Conservation (phyloP, 2,797 vertebrate species). For the Hyperoplus immaculatus region DNA sequence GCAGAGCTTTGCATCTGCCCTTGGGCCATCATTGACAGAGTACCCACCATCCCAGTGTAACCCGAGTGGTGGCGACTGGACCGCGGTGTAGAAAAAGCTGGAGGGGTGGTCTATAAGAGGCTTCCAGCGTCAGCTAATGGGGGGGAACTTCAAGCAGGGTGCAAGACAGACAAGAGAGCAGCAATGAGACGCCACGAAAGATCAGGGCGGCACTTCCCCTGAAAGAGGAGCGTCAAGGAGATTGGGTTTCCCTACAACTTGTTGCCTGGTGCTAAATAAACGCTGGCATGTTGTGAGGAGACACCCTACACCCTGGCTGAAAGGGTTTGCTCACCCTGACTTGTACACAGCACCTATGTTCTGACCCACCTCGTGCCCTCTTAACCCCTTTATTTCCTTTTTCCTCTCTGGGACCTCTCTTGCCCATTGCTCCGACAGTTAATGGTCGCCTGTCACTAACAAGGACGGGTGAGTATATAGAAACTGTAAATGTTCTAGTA, state of each 20-base stretch:
- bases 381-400: constrained; percentile 60
- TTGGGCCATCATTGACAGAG: constrained; percentile 68
- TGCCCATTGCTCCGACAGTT: constrained; percentile 23
- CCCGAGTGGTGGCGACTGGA: constrained; percentile 61
- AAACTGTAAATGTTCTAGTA: neutral
- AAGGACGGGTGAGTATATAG: constrained; percentile 21
- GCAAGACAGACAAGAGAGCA: constrained; percentile 68
- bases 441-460: constrained; percentile 41
- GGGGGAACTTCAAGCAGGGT: constrained; percentile 53
- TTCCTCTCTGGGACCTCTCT: constrained; percentile 25
- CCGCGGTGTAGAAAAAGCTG: constrained; percentile 32
- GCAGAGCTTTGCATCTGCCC: constrained; percentile 66
- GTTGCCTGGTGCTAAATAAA: constrained; percentile 86
- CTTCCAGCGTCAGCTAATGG: constrained; percentile 57
- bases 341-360: constrained; percentile 63
- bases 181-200: constrained; percentile 63
- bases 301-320: constrained; percentile 79
- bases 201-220: constrained; percentile 61
- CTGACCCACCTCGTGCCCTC: constrained; percentile 58
- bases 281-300: constrained; percentile 81
- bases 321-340: constrained; percentile 72
- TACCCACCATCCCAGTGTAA: constrained; percentile 62
- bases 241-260: constrained; percentile 82
- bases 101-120: constrained; percentile 63
- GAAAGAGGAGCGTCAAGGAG: constrained; percentile 72